Percentiles rank a stretch among this genome's conserved stretches.
Conservation (phyloP, 1,140 invertebrate species). For the Magallana ariakensis region DNA sequence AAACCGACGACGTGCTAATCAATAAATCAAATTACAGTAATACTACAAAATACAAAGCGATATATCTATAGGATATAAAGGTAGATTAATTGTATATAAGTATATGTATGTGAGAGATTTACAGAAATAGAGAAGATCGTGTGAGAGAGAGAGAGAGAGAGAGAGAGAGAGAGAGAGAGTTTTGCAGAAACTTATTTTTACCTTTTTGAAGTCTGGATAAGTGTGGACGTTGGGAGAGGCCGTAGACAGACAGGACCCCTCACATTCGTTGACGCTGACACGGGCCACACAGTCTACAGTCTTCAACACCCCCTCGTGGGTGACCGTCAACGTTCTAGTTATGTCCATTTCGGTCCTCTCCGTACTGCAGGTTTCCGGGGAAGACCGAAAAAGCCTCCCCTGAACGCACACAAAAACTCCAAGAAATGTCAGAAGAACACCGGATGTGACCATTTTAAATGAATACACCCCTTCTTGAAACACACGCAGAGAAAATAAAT, state of each 20-base stretch:
- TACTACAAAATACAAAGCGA: too few relatives aligned
- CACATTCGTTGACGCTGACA: constrained; percentile 22
- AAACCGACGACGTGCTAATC: too few relatives aligned
- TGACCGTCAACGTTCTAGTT: background rate
- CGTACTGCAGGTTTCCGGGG: background rate
- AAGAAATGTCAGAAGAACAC: background rate
- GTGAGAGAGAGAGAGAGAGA: too few relatives aligned
- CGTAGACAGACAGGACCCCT: background rate
- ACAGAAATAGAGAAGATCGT: too few relatives aligned
- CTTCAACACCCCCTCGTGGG: background rate
- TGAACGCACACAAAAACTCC: background rate
- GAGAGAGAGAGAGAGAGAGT: too few relatives aligned
- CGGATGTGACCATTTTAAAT: background rate
- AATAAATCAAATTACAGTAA: too few relatives aligned
- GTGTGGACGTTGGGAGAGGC: background rate
- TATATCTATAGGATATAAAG: too few relatives aligned
- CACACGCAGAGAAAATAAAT: too few relatives aligned
- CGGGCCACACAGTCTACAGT: constrained; percentile 18
- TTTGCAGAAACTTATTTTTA: background rate
- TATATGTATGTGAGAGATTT: too few relatives aligned
- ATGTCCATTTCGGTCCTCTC: constrained; percentile 25
- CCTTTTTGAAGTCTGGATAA: constrained; percentile 22
- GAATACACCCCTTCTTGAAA: too few relatives aligned
- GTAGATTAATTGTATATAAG: too few relatives aligned
- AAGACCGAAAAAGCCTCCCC: background rate